phyloP scores from a whole-genome alignment of 2,888 invertebrate genomes.

The Belgica antarctica region DNA sequence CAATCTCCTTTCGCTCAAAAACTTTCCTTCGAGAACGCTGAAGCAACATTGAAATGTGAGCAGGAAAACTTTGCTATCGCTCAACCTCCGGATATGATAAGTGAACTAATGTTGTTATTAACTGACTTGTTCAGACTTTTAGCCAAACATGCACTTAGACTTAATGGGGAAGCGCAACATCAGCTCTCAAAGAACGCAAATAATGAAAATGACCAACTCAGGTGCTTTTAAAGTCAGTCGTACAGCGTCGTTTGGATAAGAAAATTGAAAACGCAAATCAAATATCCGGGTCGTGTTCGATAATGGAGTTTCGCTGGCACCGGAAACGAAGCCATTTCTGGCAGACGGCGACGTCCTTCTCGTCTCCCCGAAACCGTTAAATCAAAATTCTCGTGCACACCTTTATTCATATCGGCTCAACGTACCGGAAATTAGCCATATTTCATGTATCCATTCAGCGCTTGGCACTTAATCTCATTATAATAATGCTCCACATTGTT shows the following conservation, averaged over 20 bases:
- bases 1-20: neutral
- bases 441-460: conserved; percentile 7
- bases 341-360: neutral
- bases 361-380: too few species aligned
- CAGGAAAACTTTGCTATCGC: neutral
- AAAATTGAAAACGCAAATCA: conserved; percentile 21
- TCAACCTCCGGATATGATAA: conserved; percentile 13
- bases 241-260: too few species aligned
- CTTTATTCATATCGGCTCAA: neutral
- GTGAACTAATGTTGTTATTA: conserved; percentile 18
- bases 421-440: conserved; percentile 19
- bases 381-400: neutral
- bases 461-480: conserved; percentile 5
- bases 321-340: neutral
- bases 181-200: neutral
- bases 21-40: neutral
- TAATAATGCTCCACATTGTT: neutral
- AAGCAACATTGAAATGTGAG: neutral
- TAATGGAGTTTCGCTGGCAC: neutral
- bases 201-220: neutral
- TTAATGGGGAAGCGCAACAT: neutral
- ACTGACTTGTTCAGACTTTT: neutral
- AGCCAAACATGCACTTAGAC: neutral
- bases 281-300: neutral
- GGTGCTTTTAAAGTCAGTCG: neutral